These are phyloP conservation scores for Pseudotriccus pelzelni DNA, from an alignment of 2,797 vertebrate species.

Conservation along the genomic window DNA sequence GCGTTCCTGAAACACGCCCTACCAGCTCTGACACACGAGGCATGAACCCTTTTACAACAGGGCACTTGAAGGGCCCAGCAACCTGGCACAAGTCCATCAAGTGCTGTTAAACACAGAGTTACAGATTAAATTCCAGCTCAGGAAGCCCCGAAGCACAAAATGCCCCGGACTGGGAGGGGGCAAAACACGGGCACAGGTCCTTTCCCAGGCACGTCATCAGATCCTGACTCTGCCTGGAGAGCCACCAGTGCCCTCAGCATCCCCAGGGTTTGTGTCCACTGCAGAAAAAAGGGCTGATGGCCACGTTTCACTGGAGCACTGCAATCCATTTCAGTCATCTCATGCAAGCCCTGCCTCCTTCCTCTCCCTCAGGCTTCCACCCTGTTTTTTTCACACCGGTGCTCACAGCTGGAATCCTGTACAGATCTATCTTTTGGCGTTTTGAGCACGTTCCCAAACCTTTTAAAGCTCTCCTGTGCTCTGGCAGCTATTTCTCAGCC, in stretches of 20 bases:
- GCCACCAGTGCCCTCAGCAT: neutral
- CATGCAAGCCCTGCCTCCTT: neutral
- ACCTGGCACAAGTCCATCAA: neutral
- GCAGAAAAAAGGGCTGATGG: neutral
- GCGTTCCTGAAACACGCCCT: neutral
- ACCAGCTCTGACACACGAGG: neutral
- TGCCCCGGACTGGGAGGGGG: neutral
- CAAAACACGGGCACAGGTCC: accelerated
- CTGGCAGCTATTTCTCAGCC: neutral
- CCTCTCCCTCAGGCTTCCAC: neutral
- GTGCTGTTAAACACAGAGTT: neutral
- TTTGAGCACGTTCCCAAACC: neutral
- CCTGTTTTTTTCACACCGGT: neutral
- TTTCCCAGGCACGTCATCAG: neutral
- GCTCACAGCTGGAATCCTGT: neutral
- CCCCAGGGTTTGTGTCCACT: neutral
- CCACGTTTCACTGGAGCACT: neutral
- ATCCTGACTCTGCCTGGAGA: neutral
- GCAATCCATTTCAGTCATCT: neutral
- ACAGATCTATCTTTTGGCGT: neutral
- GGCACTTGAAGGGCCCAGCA: accelerated
- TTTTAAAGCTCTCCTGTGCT: neutral
- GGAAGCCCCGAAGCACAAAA: neutral
- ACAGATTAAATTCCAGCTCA: neutral
- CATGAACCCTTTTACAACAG: neutral